These are phyloP conservation scores for Tenebrosternarchus preto DNA, from an alignment of 2,113 vertebrate genomes.

Conservation along the genomic window DNA sequence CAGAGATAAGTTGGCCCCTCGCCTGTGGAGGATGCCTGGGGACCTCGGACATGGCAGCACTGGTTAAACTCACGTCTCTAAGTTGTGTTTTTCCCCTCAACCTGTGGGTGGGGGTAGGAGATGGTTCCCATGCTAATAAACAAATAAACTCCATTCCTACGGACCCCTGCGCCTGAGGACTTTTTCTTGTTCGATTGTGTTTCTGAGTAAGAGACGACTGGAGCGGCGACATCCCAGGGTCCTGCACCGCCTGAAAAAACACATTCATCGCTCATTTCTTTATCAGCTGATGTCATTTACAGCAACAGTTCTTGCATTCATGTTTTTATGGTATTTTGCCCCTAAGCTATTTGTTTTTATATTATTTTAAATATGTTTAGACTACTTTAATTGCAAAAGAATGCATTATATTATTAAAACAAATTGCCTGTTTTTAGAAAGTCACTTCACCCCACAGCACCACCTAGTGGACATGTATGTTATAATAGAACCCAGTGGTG, in stretches of 20 bases:
- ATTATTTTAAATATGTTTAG: too few relatives aligned
- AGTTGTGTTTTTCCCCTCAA: conserved; percentile 71
- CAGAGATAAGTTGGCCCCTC: conserved; percentile 64
- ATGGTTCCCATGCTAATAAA: conserved; percentile 67
- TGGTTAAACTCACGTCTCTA: conserved; percentile 72
- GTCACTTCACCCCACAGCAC: too few relatives aligned
- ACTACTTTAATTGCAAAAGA: too few relatives aligned
- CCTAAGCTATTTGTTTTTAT: neutral
- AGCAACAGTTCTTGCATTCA: neutral
- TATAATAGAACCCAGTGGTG: too few relatives aligned
- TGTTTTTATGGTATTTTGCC: neutral
- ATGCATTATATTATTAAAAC: too few relatives aligned
- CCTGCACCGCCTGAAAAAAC: too few relatives aligned
- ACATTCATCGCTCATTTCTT: too few relatives aligned
- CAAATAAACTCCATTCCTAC: conserved; percentile 40
- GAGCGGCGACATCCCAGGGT: too few relatives aligned
- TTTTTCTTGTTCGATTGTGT: conserved; percentile 45
- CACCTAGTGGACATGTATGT: too few relatives aligned
- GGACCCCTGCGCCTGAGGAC: conserved; percentile 10
- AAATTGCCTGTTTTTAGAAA: too few relatives aligned
- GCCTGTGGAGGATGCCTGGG: conserved; percentile 67
- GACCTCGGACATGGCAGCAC: conserved; percentile 78
- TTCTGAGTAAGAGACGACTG: conserved; percentile 14
- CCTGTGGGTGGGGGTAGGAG: conserved; percentile 62
- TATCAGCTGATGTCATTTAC: too few relatives aligned